phyloP scores from a whole-genome alignment of 1,140 invertebrate species.

The Mycetomoellerius zeteki region DNA sequence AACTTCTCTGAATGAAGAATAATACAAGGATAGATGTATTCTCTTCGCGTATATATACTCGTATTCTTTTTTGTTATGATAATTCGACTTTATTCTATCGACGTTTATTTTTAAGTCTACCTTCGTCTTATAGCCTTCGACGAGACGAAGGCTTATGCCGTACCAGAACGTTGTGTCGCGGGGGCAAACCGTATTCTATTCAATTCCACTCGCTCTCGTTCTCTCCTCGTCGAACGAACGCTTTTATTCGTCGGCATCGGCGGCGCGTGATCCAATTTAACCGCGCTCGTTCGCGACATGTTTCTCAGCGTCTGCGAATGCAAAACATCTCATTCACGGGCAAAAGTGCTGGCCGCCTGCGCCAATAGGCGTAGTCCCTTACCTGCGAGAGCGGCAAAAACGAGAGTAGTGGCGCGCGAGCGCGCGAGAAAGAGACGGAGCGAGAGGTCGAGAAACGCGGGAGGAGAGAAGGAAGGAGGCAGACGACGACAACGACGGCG shows the following conservation, averaged over 20 bases:
- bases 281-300: conserved; percentile 72
- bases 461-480: conserved; percentile 10
- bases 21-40: not conserved
- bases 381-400: conserved; percentile 73
- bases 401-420: conserved; percentile 50
- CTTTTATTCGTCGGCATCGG: conserved; percentile 51
- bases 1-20: not conserved
- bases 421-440: not conserved
- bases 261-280: conserved; percentile 76
- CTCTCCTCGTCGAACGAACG: conserved; percentile 41
- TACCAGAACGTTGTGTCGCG: conserved; percentile 16
- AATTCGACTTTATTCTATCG: too few species aligned
- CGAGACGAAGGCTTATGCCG: not conserved
- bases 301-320: conserved; percentile 86
- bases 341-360: conserved; percentile 77
- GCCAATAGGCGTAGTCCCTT: conserved; percentile 77
- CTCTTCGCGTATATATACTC: too few species aligned
- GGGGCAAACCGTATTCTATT: conserved; percentile 42
- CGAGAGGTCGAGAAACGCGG: conserved; percentile 30
- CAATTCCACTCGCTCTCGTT: conserved; percentile 38
- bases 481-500: conserved; percentile 4
- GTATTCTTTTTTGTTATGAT: too few species aligned
- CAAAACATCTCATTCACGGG: conserved; percentile 86
- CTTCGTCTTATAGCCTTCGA: not conserved
- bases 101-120: conserved; percentile 23